phyloP scores from a whole-genome alignment of 1,140 invertebrate species.

The Eriosoma lanigerum region DNA sequence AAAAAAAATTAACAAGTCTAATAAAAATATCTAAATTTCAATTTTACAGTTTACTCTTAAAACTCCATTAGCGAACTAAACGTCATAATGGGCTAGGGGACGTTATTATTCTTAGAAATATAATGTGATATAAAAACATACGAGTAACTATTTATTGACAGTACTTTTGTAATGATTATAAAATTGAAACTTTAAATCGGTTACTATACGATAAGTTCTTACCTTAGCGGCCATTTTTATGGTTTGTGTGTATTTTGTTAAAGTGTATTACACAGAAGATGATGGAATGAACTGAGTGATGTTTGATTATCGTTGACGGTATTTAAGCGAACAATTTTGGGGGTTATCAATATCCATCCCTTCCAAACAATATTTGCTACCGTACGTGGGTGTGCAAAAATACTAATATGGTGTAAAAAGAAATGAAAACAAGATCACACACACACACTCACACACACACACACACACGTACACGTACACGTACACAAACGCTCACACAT shows the following conservation, averaged over 20 bases:
- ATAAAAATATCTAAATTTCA: too few species aligned
- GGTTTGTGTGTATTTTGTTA: background rate
- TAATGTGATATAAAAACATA: too few species aligned
- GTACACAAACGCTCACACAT: slow-evolving; percentile 3
- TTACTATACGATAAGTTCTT: too few species aligned
- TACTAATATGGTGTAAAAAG: slow-evolving; percentile 7
- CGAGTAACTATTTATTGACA: too few species aligned
- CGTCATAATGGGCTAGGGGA: too few species aligned
- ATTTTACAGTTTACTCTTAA: too few species aligned
- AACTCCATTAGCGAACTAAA: too few species aligned
- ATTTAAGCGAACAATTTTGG: slow-evolving; percentile 26
- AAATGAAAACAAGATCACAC: slow-evolving; percentile 19
- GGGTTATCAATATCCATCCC: slow-evolving; percentile 6
- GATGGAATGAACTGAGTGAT: slow-evolving; percentile 15
- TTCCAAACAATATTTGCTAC: background rate
- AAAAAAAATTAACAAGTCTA: too few species aligned
- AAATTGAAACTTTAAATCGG: too few species aligned
- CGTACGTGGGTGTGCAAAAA: slow-evolving; percentile 28
- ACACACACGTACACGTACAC: too few species aligned
- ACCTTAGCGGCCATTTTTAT: slow-evolving; percentile 36
- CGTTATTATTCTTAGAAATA: too few species aligned
- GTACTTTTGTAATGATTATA: too few species aligned
- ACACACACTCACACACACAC: background rate
- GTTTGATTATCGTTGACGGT: background rate
- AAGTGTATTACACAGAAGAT: slow-evolving; percentile 1